Base-by-base conservation (phyloP, 2,113 vertebrate genomes). In the Engraulis encrasicolus region DNA sequence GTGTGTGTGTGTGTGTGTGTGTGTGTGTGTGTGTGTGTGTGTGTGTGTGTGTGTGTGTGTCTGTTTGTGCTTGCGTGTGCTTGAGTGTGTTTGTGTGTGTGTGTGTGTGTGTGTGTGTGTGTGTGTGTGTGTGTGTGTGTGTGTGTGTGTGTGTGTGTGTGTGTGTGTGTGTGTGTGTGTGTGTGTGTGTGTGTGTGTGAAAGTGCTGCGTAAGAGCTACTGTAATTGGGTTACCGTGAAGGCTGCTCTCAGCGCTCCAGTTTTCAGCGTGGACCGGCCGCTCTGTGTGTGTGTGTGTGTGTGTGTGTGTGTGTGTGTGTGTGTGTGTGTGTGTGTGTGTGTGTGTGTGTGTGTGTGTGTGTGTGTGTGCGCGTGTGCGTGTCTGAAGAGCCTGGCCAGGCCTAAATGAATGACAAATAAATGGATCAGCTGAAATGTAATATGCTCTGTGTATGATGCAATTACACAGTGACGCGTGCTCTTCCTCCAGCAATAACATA, bases 381-480 rank as follows among this genome's bases (percentile, higher is more conserved):
- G n/a, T n/a, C n/a, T n/a, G 20, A 31, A 27, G 27, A 74, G 66
- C 31, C 31, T 74, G 66, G 27, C 17, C 11, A 17, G 66, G 66
- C 66, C 66, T 74, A 74, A 74, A 74, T 74, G 66, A 74, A 15
- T 31, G 23, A 31, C 27, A 27, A 31, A 66, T 66, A 66, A 74
- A 74, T 74, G 66, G 66, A 74, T 74, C 66, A 74, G 23, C 23
- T 74, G 66, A 74, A 74, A 74, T 66, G 58, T 74, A 74, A 74
- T 74, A 74, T 74, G 14, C 66, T 34, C 66, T 12, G 31, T 15
- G 9, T 34, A 74, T 74, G 66, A 66, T 74, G 27, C 27, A 74
- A 74, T 66, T 74, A 74, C 31, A 74, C 27, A 34, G 23, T 74
- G 66, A 74, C 27, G 58, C 58, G n/a, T 66, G 58, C 58, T n/a